phyloP scores from a whole-genome alignment of 2,888 invertebrate genomes.

The Mimachlamys varia region DNA sequence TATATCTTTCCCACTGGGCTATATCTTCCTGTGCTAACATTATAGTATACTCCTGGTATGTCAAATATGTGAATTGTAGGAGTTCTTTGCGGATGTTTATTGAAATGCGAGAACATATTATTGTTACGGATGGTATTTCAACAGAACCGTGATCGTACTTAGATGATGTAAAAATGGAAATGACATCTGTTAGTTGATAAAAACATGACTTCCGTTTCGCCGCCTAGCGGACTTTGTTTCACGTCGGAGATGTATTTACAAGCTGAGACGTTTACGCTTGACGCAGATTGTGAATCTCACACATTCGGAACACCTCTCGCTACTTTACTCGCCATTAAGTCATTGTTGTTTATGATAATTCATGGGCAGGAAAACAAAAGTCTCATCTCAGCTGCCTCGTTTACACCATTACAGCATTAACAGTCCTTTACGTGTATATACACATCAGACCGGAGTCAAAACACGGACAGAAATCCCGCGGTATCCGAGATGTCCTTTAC shows the following conservation, averaged over 20 bases:
- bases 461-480: not conserved
- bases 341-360: conserved; percentile 7
- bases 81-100: not conserved
- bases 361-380: not conserved
- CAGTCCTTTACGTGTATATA: not conserved
- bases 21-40: too few species aligned
- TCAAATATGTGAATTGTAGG: not conserved
- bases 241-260: not conserved
- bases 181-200: conserved; percentile 8
- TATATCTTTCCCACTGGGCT: too few species aligned
- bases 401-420: not conserved
- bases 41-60: too few species aligned
- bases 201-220: not conserved
- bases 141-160: conserved; percentile 28
- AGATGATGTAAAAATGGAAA: conserved; percentile 35
- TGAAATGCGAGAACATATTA: not conserved
- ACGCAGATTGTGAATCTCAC: conserved; percentile 4
- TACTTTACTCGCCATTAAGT: conserved; percentile 7
- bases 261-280: not conserved
- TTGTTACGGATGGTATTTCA: conserved; percentile 6
- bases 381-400: not conserved
- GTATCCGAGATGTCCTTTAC: not conserved
- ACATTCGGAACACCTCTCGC: conserved; percentile 31
- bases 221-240: not conserved
- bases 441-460: not conserved